Evolutionary conservation across 2,888 invertebrate genomes (phyloP), one percentile per base, ranked within the genome.

Genomic region (Graphium colonna): DNA sequence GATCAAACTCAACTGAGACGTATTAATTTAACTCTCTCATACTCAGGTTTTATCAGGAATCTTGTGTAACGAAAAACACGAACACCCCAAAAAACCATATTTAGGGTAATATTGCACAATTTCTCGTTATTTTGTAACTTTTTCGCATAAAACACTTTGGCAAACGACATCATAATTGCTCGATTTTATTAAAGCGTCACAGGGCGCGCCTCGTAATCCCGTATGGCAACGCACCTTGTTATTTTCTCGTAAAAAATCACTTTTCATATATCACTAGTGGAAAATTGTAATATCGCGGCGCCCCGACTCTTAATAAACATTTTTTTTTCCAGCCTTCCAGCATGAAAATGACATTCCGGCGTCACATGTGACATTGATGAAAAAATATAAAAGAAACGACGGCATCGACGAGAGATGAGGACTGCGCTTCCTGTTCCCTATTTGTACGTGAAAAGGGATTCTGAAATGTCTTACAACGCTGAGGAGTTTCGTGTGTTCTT

Each of bases 351-450:
- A 85, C 87, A 86, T 88, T 84, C 74, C 61, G 84, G 87, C 89
- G 85, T 84, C 89, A 89, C 86, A 78, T 89, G 89, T 86, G 85
- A 88, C 87, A 82, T 89, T 89, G 89, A 89, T 89, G 89, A 88
- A 89, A 89, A 88, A 87, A 89, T 89, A 86, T 89, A 85, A 87
- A 86, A 83, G 85, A 81, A 79, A 84, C 80, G 83, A 79, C 73
- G 79, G 80, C 77, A 77, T 82, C 82, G 83, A 77, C 74, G 65
- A 68, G 65, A 62, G 65, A 61, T 51, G 62, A 60, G 56, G 45
- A 52, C 46, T 36, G 33, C 36, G 36, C 31, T 46, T 54, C 48
- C 54, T 49, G 49, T 21, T 49, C 49, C 54, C 45, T 44, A 49
- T 45, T 54, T 54, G 45, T 54, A 49, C 44, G 39, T 21, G 44